Percentiles rank a stretch among this genome's conserved stretches.
Conservation (phyloP, 1,140 invertebrate species). For the Bathynomus jamesi region DNA sequence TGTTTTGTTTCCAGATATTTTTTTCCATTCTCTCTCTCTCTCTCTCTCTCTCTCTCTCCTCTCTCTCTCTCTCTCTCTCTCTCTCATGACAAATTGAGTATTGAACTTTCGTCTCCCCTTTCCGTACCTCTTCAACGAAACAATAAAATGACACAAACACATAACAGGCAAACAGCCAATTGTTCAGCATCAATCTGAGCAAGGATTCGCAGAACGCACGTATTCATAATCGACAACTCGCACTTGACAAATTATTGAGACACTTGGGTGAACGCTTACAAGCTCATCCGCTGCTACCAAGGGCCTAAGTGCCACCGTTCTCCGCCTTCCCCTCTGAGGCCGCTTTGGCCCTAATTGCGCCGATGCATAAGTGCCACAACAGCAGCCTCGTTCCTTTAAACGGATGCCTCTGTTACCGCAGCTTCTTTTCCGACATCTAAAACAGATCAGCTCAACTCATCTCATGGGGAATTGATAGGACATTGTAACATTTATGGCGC, state of each 20-base stretch:
- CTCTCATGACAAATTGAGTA: not conserved
- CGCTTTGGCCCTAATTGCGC: not conserved
- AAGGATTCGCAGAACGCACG: not conserved
- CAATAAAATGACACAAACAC: not conserved
- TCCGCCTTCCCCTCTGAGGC: not conserved
- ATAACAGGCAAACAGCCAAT: not conserved
- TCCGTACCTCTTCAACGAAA: not conserved
- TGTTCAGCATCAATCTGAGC: not conserved
- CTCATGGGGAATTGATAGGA: not conserved
- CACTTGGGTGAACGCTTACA: slow-evolving; percentile 22
- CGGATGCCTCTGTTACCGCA: not conserved
- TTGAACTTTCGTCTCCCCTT: not conserved
- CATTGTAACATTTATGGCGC: not conserved
- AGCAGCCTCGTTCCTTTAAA: not conserved
- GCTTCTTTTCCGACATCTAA: slow-evolving; percentile 11
- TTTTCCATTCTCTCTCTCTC: not conserved
- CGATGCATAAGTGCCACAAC: not conserved
- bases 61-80: not conserved
- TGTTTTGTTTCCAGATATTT: not conserved
- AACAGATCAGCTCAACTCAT: slow-evolving; percentile 18
- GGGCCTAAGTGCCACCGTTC: not conserved
- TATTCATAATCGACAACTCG: slow-evolving; percentile 18
- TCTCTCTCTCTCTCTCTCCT: not conserved
- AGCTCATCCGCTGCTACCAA: slow-evolving; percentile 5
- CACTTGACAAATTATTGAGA: slow-evolving; percentile 25